Evolutionary conservation across 1,140 invertebrate species (phyloP).

Genomic region (Mycetomoellerius zeteki): DNA sequence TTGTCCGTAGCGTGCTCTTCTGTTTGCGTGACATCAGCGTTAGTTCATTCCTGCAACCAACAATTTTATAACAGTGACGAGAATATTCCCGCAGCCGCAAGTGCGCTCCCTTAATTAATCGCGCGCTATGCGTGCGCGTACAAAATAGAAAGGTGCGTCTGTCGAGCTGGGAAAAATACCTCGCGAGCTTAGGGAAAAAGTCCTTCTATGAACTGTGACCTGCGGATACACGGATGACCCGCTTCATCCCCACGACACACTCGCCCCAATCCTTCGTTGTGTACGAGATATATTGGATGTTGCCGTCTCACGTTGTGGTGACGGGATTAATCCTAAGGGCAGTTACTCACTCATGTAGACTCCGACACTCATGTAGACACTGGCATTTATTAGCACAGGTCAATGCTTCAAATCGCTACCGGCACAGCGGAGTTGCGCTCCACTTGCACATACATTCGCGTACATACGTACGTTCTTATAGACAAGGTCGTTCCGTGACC

Average conservation of each 20-base stretch:
- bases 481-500: conserved; percentile 60
- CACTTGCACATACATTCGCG: not conserved
- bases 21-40: conserved; percentile 44
- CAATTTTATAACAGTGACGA: conserved; percentile 57
- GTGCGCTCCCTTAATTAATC: conserved; percentile 54
- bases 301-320: conserved; percentile 47
- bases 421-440: conserved; percentile 59
- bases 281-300: not conserved
- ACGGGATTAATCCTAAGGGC: conserved; percentile 74
- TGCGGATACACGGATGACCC: conserved; percentile 54
- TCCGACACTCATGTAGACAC: conserved; percentile 28
- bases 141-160: conserved; percentile 58
- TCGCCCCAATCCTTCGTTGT: conserved; percentile 3
- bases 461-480: conserved; percentile 29
- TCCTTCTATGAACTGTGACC: conserved; percentile 44
- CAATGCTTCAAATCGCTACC: conserved; percentile 75
- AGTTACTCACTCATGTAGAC: conserved; percentile 56
- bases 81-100: conserved; percentile 18
- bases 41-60: conserved; percentile 44
- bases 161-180: conserved; percentile 40
- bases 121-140: conserved; percentile 29
- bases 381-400: conserved; percentile 81
- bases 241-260: not conserved
- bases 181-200: not conserved
- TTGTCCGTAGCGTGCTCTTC: conserved; percentile 17